Evolutionary conservation across 2,113 vertebrate species (phyloP).

Genomic region (Mungos mungo): DNA sequence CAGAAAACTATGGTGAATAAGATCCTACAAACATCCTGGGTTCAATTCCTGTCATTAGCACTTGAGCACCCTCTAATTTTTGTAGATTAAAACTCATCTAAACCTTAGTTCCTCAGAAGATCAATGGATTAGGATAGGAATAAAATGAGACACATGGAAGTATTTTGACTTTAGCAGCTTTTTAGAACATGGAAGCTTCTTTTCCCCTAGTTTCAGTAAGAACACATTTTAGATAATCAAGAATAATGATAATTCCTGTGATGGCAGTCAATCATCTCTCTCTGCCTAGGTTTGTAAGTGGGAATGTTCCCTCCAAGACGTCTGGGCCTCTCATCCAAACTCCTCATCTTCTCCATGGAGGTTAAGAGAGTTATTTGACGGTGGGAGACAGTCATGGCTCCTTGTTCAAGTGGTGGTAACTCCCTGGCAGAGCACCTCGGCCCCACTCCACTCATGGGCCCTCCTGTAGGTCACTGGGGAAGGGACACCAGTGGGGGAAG

Average conservation of each 20-base stretch:
- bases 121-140: background rate
- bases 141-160: background rate
- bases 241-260: background rate
- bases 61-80: background rate
- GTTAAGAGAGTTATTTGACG: background rate
- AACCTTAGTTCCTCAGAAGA: background rate
- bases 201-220: background rate
- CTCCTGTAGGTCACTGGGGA: background rate
- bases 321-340: too few relatives aligned
- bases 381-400: background rate
- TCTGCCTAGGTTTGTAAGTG: background rate
- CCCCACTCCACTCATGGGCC: background rate
- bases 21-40: background rate
- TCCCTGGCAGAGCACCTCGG: background rate
- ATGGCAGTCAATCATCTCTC: background rate
- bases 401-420: too few relatives aligned
- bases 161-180: background rate
- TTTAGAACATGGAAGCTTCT: background rate
- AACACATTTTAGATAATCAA: background rate
- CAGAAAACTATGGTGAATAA: background rate
- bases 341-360: background rate
- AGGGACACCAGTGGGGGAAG: rapidly evolving
- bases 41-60: background rate
- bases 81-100: background rate
- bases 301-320: background rate